Evolutionary conservation across 2,888 invertebrate genomes (phyloP).

Genomic region (Chymomyza fuscimana): DNA sequence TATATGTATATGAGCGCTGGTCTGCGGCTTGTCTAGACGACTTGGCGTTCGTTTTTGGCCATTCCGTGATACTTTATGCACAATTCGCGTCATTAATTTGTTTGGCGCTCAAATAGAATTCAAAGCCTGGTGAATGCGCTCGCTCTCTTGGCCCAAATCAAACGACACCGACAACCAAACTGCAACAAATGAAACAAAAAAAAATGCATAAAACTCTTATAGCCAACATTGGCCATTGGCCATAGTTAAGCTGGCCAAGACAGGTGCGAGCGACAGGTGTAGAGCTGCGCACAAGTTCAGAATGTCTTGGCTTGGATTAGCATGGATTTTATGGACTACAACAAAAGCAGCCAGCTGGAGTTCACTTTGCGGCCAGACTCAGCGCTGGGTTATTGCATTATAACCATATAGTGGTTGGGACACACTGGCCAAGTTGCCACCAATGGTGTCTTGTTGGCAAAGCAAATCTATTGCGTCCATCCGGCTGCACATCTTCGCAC

Average conservation of each 20-base stretch:
- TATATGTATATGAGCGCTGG: neutral
- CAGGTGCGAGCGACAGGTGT: constrained; percentile 3
- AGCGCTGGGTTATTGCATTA: neutral
- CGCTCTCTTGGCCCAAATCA: constrained; percentile 20
- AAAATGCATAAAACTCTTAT: neutral
- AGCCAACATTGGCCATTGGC: neutral
- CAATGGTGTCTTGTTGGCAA: neutral
- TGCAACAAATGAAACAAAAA: neutral
- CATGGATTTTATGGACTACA: neutral
- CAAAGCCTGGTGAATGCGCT: constrained; percentile 8
- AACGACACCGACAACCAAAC: constrained; percentile 18
- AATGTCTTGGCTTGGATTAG: neutral
- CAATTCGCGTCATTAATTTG: constrained; percentile 61
- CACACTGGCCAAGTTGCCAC: neutral
- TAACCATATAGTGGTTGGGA: neutral
- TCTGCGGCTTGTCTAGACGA: constrained; percentile 39
- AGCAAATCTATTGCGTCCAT: neutral
- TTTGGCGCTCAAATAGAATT: constrained; percentile 18
- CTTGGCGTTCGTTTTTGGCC: constrained; percentile 24
- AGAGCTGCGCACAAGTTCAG: neutral
- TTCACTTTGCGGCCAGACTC: neutral
- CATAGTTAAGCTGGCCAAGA: neutral
- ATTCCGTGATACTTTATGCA: constrained; percentile 30
- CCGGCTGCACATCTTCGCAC: neutral
- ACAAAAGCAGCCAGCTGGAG: neutral